These are phyloP conservation scores for Saxicola maurus DNA, from an alignment of 2,797 vertebrate species.

Conservation along the genomic window DNA sequence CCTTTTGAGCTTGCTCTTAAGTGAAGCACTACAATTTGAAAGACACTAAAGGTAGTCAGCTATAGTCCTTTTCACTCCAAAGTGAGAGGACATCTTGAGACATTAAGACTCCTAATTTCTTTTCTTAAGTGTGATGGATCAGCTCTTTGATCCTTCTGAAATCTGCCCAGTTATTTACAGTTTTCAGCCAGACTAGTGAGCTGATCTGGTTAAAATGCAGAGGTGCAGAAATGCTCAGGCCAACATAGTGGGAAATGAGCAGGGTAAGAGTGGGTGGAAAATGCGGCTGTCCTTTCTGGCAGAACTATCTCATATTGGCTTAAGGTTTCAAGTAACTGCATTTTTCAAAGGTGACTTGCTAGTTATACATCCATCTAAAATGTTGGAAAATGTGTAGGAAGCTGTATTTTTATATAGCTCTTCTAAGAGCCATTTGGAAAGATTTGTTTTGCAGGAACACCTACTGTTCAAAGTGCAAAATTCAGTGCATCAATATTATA, in stretches of 20 bases:
- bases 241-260: background rate
- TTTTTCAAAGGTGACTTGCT: conserved; percentile 22
- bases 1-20: background rate
- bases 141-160: background rate
- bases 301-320: background rate
- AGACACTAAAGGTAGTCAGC: background rate
- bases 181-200: background rate
- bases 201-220: background rate
- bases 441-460: background rate
- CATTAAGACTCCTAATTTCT: background rate
- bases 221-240: background rate
- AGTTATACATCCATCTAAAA: background rate
- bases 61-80: background rate
- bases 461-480: background rate
- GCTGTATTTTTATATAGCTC: conserved; percentile 1
- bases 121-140: background rate
- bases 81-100: background rate
- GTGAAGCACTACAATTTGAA: background rate
- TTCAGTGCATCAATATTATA: background rate
- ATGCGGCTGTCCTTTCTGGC: background rate
- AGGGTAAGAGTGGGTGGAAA: background rate
- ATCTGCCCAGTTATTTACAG: background rate
- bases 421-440: background rate
- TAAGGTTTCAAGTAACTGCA: background rate
- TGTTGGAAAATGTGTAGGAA: conserved; percentile 25